These are phyloP conservation scores for Cariama cristata DNA, from an alignment of 2,113 vertebrate species.

Conservation along the genomic window DNA sequence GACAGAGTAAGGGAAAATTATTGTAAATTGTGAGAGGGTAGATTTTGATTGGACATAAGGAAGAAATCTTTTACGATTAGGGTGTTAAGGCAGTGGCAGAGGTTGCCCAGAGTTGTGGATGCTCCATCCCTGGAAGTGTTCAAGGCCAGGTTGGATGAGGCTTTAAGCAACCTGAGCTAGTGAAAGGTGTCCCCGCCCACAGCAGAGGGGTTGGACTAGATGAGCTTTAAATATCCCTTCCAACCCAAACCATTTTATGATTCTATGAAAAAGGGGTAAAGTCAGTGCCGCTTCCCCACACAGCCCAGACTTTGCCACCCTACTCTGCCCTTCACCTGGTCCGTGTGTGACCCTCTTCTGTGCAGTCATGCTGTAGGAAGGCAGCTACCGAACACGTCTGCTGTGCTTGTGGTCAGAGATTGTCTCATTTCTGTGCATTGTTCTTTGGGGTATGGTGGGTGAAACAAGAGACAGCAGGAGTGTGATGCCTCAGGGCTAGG, in stretches of 20 bases:
- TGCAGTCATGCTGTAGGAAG: background rate
- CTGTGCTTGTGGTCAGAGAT: background rate
- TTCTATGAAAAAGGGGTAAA: background rate
- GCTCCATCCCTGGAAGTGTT: background rate
- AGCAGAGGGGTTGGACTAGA: background rate
- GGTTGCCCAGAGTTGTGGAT: background rate
- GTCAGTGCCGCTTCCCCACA: background rate
- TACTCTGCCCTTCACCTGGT: background rate
- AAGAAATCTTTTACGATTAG: accelerated
- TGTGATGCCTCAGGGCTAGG: background rate
- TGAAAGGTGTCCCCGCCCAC: accelerated
- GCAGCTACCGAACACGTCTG: background rate
- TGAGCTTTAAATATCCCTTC: background rate
- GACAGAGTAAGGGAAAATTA: accelerated
- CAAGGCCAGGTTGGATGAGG: background rate
- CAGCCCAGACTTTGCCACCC: accelerated
- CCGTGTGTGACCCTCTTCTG: accelerated
- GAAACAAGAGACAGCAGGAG: background rate
- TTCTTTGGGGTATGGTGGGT: background rate
- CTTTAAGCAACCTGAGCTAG: background rate
- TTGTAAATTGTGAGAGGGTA: background rate
- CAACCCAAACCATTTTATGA: background rate
- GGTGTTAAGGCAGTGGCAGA: background rate
- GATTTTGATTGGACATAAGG: background rate
- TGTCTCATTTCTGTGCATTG: background rate